Percentiles rank a stretch among this genome's conserved stretches.
Evolutionary conservation across 2,888 invertebrate species (phyloP).

Genomic region (Hypomecis punctinalis): DNA sequence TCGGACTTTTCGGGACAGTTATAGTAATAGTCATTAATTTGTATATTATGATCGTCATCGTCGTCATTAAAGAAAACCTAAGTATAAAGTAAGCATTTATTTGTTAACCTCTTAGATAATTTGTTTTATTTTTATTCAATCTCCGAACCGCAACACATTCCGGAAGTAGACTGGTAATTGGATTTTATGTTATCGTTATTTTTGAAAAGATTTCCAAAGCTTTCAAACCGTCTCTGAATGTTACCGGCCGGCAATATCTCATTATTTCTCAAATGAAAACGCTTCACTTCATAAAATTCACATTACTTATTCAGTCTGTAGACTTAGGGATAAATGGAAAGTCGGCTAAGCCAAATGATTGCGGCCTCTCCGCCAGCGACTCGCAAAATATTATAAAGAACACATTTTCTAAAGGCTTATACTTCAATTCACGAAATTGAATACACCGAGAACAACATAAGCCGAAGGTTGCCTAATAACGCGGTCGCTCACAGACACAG

Average conservation of each 20-base stretch:
- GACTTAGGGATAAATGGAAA: conserved; percentile 34
- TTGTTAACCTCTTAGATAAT: too few relatives aligned
- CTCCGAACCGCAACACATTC: too few relatives aligned
- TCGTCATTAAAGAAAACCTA: too few relatives aligned
- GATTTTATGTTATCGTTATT: not conserved
- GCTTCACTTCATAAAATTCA: conserved; percentile 31
- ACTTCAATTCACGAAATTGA: conserved; percentile 13
- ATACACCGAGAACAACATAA: conserved; percentile 8
- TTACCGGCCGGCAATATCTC: conserved; percentile 9
- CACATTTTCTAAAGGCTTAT: conserved; percentile 26
- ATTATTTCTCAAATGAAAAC: conserved; percentile 25
- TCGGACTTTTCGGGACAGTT: too few relatives aligned
- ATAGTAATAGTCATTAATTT: too few relatives aligned
- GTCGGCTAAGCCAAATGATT: conserved; percentile 32
- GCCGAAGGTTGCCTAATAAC: not conserved
- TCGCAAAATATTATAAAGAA: conserved; percentile 16
- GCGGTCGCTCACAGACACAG: not conserved
- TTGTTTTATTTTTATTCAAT: too few relatives aligned
- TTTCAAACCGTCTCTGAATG: not conserved
- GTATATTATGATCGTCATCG: too few relatives aligned
- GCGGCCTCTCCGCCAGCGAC: conserved; percentile 20
- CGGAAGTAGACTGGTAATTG: not conserved
- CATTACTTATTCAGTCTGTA: conserved; percentile 36
- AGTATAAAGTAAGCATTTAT: too few relatives aligned
- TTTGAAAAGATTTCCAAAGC: conserved; percentile 5